Percentiles rank a stretch among this genome's conserved stretches.
Evolutionary conservation across 2,797 vertebrate genomes (phyloP).

Genomic region (Microctenopoma stevenorrisi): DNA sequence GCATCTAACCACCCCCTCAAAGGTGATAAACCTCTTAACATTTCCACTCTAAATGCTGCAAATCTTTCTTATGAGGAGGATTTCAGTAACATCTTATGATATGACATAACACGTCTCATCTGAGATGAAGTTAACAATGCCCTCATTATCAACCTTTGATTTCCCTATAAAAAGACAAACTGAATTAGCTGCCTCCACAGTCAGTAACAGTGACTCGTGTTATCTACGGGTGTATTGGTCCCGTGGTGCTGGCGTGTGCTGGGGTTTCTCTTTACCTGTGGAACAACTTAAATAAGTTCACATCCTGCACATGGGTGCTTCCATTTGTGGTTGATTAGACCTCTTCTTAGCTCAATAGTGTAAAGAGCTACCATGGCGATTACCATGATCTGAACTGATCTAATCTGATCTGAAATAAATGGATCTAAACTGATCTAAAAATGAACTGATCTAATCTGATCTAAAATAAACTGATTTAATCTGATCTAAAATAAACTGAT

Average conservation of each 20-base stretch:
- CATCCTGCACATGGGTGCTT: neutral
- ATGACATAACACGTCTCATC: neutral
- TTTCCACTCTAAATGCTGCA: neutral
- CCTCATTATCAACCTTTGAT: conserved; percentile 49
- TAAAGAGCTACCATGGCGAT: neutral
- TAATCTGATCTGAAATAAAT: too few relatives aligned
- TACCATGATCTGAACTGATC: too few relatives aligned
- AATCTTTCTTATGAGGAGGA: neutral
- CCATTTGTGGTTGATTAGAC: neutral
- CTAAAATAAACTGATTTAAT: too few relatives aligned
- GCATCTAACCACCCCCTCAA: too few relatives aligned
- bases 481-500: too few relatives aligned
- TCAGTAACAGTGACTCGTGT: conserved; percentile 14
- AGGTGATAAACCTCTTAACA: too few relatives aligned
- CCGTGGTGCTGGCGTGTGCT: neutral
- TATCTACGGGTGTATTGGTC: neutral
- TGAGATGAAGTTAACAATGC: conserved; percentile 11
- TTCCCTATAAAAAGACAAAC: conserved; percentile 15
- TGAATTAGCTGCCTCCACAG: conserved; percentile 11
- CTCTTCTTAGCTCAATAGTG: neutral
- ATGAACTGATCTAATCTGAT: too few relatives aligned
- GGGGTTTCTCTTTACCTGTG: neutral
- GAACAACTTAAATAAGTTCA: neutral
- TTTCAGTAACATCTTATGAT: neutral
- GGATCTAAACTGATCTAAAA: too few relatives aligned